phyloP scores from a whole-genome alignment of 2,113 vertebrate genomes.

The Tinamus guttatus region DNA sequence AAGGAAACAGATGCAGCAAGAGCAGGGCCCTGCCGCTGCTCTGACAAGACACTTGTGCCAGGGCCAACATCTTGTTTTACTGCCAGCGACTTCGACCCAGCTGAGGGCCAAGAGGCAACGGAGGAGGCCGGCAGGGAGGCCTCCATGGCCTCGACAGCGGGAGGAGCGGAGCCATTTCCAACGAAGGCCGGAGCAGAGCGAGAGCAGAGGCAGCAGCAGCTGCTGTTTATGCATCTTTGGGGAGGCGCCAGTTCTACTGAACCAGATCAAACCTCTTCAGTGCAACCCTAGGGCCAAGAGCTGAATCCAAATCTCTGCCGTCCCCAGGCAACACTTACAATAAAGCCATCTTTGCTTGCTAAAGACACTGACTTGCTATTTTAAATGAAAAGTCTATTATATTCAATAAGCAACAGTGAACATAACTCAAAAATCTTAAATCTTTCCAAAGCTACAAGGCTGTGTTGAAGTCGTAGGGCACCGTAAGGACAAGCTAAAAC shows the following conservation, averaged over 20 bases:
- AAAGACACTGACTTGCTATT: not conserved
- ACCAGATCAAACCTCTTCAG: not conserved
- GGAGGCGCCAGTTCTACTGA: not conserved
- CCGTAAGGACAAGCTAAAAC: not conserved
- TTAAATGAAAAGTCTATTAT: not conserved
- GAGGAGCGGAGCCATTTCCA: not conserved
- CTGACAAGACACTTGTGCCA: not conserved
- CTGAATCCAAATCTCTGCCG: not conserved
- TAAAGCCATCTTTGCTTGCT: not conserved
- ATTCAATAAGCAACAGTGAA: not conserved
- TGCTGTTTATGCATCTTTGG: not conserved
- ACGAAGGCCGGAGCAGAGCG: not conserved
- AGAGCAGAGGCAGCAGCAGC: not conserved
- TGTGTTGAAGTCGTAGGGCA: not conserved
- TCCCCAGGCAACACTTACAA: not conserved
- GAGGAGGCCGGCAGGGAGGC: not conserved
- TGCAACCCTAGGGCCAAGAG: not conserved
- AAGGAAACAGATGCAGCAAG: not conserved
- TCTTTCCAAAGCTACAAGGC: not conserved
- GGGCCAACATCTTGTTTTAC: not conserved
- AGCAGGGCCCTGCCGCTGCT: not conserved
- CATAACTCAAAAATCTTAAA: not conserved
- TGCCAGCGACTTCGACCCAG: fast-evolving
- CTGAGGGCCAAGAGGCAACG: not conserved
- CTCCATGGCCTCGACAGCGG: not conserved